Base-by-base conservation (phyloP, 92 coral and sea anemone genomes). In the Pocillopora meandrina region DNA sequence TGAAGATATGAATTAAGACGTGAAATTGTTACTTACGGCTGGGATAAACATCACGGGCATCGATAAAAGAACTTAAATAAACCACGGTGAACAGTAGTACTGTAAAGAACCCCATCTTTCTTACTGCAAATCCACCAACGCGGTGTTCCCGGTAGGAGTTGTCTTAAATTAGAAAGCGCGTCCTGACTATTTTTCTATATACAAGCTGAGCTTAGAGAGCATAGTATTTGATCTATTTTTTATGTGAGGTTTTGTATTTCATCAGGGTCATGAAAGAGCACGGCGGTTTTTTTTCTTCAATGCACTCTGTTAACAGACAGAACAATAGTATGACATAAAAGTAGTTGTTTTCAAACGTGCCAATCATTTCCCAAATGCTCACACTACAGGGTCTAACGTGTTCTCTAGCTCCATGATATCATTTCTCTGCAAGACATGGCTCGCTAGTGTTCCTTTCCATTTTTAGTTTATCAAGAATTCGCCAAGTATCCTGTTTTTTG, bases 61-160 rank as follows among this genome's bases (percentile, higher is more conserved):
- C 62, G 17, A 26, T 74, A 47, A 9, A 20, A 7, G 49, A 20
- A 12, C 47, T 74, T 19, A 55, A 35, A 20, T 11, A 74, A 57
- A n/a, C 78, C 78, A 74, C 61, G 3, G 15, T 74, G 9, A 74
- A 20, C 11, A 74, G 21, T 31, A 74, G n/a, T 74, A 20, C 63
- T 74, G 63, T 10, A 52, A 74, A 74, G 33, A 15, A 74, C 61
- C n/a, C 36, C 78, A 74, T 74, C 10, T 9, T 74, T 74, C 17
- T 56, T 31, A 35, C n/a, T 1, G 36, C 20, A 35, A 52, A 42
- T 42, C 52, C 52, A 42, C 52, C 23, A 21, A 9, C 6, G 77
- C 77, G 20, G 31, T 70, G 42, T 16, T 70, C 56, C 8, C 65
- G 68, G 74, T 10, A n/a, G 52, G 74, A 16, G 20, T 12, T 70